A percentile compares a stretch with the other conserved stretches of the same genome.
Conservation (phyloP, 2,113 vertebrate genomes). For the Polypterus bichir region DNA sequence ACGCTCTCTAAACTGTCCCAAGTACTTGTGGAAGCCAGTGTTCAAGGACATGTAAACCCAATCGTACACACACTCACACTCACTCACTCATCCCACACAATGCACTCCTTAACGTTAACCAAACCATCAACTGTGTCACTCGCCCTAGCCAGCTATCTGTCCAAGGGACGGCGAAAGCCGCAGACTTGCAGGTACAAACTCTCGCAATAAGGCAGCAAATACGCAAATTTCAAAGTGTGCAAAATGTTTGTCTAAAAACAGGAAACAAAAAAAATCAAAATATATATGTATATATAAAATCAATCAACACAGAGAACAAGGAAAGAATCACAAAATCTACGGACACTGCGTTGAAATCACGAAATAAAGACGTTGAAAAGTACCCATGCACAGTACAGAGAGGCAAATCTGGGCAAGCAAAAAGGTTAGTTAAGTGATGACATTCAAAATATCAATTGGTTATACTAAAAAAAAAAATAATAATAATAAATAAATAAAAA, state of each 20-base stretch:
- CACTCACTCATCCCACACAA: constrained; percentile 19
- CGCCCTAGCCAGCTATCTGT: constrained; percentile 11
- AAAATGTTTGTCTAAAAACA: constrained; percentile 18
- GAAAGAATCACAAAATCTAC: too few relatives aligned
- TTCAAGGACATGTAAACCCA: constrained; percentile 17
- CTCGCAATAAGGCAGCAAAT: constrained; percentile 24
- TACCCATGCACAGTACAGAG: neutral
- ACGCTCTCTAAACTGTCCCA: too few relatives aligned
- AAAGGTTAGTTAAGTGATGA: neutral
- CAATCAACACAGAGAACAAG: too few relatives aligned
- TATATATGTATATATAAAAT: too few relatives aligned
- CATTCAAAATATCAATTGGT: too few relatives aligned
- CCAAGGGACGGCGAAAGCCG: constrained; percentile 10
- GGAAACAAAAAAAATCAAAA: too few relatives aligned
- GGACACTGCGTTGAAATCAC: too few relatives aligned
- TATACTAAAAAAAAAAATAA: too few relatives aligned
- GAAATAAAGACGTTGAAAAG: neutral
- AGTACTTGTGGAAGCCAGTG: too few relatives aligned
- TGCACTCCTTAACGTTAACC: neutral
- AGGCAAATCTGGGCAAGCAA: neutral
- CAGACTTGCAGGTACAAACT: constrained; percentile 16
- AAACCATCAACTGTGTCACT: neutral
- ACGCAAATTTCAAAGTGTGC: constrained; percentile 27
- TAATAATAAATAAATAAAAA: too few relatives aligned
- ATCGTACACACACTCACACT: constrained; percentile 29